Evolutionary conservation across 2,797 vertebrate genomes (phyloP).

Genomic region (Darevskia mixta): DNA sequence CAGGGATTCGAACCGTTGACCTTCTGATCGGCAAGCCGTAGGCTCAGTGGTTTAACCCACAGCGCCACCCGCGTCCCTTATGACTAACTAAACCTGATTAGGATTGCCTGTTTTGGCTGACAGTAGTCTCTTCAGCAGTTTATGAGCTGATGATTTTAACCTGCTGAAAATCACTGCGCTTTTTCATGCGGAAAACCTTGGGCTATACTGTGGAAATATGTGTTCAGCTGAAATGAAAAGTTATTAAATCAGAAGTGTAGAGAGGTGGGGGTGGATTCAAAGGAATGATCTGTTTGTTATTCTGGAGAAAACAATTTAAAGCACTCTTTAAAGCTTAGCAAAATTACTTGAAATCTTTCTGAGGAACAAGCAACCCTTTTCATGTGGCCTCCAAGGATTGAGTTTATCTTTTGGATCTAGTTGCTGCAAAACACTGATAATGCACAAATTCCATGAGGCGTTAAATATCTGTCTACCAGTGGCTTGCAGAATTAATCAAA

Average conservation of each 20-base stretch:
- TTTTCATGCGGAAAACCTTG: conserved; percentile 76
- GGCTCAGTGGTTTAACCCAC: no score
- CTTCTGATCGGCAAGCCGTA: no score
- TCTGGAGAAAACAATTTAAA: conserved; percentile 74
- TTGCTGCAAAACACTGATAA: conserved; percentile 81
- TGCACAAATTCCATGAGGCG: conserved; percentile 75
- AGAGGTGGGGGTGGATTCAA: conserved; percentile 63
- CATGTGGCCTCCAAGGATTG: conserved; percentile 71
- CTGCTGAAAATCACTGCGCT: conserved; percentile 70
- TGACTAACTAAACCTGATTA: not conserved
- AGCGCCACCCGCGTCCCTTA: no score
- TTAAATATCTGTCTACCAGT: conserved; percentile 80
- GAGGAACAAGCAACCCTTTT: conserved; percentile 71
- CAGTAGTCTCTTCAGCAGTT: conserved; percentile 71
- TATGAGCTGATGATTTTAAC: conserved; percentile 72
- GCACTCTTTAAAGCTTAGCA: conserved; percentile 74
- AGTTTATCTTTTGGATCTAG: conserved; percentile 79
- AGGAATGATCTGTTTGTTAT: conserved; percentile 75
- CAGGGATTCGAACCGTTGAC: no score
- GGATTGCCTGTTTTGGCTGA: conserved; percentile 57
- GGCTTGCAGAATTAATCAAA: conserved; percentile 82
- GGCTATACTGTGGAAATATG: conserved; percentile 68
- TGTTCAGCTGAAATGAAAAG: conserved; percentile 73
- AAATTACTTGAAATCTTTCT: conserved; percentile 76
- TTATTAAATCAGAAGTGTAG: conserved; percentile 76